A percentile compares a stretch with the other conserved stretches of the same genome.
Evolutionary conservation across 2,888 invertebrate species (phyloP).

Genomic region (Phaedon cochleariae): DNA sequence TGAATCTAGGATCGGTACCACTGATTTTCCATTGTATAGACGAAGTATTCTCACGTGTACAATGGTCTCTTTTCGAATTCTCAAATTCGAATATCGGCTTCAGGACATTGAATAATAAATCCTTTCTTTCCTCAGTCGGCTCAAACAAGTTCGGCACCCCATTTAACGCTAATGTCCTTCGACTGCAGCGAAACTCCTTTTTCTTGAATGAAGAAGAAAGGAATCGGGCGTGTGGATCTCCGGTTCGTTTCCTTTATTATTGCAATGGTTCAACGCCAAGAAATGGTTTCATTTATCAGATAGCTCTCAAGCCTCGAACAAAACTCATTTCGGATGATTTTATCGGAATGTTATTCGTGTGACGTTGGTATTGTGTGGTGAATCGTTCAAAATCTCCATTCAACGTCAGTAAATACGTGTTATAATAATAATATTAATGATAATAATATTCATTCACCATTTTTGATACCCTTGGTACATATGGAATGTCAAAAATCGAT

Average conservation of each 20-base stretch:
- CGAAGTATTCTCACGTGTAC: conserved; percentile 12
- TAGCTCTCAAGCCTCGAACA: not conserved
- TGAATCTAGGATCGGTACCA: too few relatives aligned
- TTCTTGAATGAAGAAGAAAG: conserved; percentile 28
- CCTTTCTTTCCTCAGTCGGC: conserved; percentile 19
- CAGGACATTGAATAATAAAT: conserved; percentile 23
- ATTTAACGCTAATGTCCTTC: conserved; percentile 39
- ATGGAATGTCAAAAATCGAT: too few relatives aligned
- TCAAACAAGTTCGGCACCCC: conserved; percentile 36
- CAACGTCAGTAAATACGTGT: too few relatives aligned
- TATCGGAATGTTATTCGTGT: not conserved
- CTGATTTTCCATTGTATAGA: too few relatives aligned
- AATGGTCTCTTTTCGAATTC: not conserved
- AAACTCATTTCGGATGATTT: not conserved
- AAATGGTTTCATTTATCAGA: not conserved
- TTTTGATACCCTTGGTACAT: too few relatives aligned
- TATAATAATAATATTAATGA: too few relatives aligned
- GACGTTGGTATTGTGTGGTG: too few relatives aligned
- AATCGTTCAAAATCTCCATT: too few relatives aligned
- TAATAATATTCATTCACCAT: too few relatives aligned
- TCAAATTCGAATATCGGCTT: conserved; percentile 13
- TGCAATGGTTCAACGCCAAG: conserved; percentile 34
- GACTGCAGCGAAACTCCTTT: conserved; percentile 28
- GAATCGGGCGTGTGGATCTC: conserved; percentile 12
- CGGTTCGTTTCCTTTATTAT: conserved; percentile 31